Percentiles rank a stretch among this genome's conserved stretches.
phyloP scores from a whole-genome alignment of 1,140 invertebrate species.

The Diabrotica undecimpunctata region DNA sequence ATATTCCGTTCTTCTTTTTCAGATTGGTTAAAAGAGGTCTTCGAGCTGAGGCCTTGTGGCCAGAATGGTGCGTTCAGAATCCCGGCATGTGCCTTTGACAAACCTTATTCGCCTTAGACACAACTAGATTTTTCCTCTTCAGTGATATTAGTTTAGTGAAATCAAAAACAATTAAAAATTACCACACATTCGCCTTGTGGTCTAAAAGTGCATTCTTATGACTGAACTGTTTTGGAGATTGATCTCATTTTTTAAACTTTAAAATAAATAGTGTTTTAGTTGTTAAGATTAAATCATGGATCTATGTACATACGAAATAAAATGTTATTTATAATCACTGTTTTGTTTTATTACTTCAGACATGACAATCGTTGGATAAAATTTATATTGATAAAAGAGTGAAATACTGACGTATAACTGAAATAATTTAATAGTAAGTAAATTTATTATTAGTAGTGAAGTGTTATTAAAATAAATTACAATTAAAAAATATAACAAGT shows the following conservation, averaged over 20 bases:
- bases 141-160: constrained; percentile 38
- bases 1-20: neutral
- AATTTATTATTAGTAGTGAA: too few relatives aligned
- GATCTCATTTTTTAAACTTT: constrained; percentile 1
- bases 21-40: constrained; percentile 59
- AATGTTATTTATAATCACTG: too few relatives aligned
- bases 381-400: too few relatives aligned
- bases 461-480: too few relatives aligned
- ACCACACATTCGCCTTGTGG: neutral
- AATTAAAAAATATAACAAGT: too few relatives aligned
- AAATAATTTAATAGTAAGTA: too few relatives aligned
- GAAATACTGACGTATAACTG: too few relatives aligned
- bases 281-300: too few relatives aligned
- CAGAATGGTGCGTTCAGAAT: constrained; percentile 71
- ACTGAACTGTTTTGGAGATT: constrained; percentile 2
- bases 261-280: too few relatives aligned
- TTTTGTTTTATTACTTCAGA: too few relatives aligned
- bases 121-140: constrained; percentile 10
- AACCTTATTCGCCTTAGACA: constrained; percentile 7
- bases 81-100: constrained; percentile 63
- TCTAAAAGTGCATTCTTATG: neutral
- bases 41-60: constrained; percentile 67
- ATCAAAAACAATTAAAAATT: constrained; percentile 9
- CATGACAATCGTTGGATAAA: too few relatives aligned
- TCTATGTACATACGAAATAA: too few relatives aligned